phyloP scores from a whole-genome alignment of 2,797 vertebrate genomes.

The Tenualosa thibaudeaui region DNA sequence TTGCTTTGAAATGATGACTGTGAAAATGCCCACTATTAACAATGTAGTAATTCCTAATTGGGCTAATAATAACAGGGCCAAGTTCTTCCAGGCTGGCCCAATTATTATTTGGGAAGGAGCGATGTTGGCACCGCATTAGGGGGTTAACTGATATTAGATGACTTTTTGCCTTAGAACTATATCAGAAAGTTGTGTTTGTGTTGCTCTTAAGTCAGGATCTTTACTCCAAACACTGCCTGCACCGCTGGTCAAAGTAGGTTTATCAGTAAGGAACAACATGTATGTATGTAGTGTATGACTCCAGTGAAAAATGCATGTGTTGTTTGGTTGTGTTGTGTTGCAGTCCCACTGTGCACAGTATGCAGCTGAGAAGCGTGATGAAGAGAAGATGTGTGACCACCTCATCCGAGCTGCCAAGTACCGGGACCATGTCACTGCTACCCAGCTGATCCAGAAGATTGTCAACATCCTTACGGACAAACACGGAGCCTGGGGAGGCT shows the following conservation, averaged over 20 bases:
- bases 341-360: conserved; percentile 95
- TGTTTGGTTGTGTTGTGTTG: neutral
- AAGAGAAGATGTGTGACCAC: conserved; percentile 98
- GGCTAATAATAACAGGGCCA: conserved; percentile 13
- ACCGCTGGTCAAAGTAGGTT: no score
- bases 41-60: conserved; percentile 11
- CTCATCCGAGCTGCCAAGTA: conserved; percentile 95
- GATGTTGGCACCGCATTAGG: neutral
- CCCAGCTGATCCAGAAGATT: conserved; percentile 95
- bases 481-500: conserved; percentile 94
- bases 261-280: no score
- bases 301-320: neutral
- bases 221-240: no score
- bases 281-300: no score
- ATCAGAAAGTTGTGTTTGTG: neutral
- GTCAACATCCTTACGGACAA: conserved; percentile 96
- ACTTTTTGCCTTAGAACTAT: no score
- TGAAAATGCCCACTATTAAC: conserved; percentile 17
- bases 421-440: conserved; percentile 93
- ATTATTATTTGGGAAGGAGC: neutral
- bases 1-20: neutral
- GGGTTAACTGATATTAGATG: neutral
- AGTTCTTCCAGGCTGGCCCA: neutral
- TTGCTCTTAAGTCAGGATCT: neutral
- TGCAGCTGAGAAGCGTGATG: conserved; percentile 91